These are phyloP conservation scores for Rhinophrynus dorsalis DNA, from an alignment of 2,797 vertebrate species.

Conservation along the genomic window DNA sequence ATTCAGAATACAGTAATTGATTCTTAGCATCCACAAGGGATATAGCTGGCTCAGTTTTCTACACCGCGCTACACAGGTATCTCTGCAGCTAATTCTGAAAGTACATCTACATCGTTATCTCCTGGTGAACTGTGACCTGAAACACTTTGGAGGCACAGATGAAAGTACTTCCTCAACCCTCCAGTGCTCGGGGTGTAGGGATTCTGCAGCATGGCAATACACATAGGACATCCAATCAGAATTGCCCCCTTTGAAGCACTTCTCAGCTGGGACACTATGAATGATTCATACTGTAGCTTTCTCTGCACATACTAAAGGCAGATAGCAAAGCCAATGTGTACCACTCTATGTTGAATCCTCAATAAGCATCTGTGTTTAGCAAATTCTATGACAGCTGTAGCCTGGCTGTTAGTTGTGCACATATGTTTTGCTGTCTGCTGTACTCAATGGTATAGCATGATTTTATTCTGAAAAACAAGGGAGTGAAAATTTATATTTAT, in stretches of 20 bases:
- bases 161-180: conserved; percentile 80
- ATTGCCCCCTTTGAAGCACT: conserved; percentile 86
- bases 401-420: conserved; percentile 75
- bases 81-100: conserved; percentile 78
- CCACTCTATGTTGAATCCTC: conserved; percentile 81
- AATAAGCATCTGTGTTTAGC: conserved; percentile 81
- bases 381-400: conserved; percentile 80
- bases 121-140: conserved; percentile 82
- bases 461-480: not conserved
- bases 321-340: conserved; percentile 81
- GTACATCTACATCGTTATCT: conserved; percentile 82
- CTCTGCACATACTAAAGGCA: conserved; percentile 81
- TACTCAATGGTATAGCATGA: not conserved
- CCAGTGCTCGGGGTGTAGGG: conserved; percentile 72
- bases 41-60: conserved; percentile 77
- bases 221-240: conserved; percentile 85
- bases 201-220: conserved; percentile 80
- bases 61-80: conserved; percentile 77
- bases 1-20: conserved; percentile 93
- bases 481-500: too few relatives aligned
- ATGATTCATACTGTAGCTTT: conserved; percentile 84
- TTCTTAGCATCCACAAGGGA: conserved; percentile 86
- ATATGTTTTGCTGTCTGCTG: conserved; percentile 51
- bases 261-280: conserved; percentile 89
- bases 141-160: conserved; percentile 81